Conservation (phyloP, 2,888 invertebrate genomes). For the Gnatocerus cornutus region DNA sequence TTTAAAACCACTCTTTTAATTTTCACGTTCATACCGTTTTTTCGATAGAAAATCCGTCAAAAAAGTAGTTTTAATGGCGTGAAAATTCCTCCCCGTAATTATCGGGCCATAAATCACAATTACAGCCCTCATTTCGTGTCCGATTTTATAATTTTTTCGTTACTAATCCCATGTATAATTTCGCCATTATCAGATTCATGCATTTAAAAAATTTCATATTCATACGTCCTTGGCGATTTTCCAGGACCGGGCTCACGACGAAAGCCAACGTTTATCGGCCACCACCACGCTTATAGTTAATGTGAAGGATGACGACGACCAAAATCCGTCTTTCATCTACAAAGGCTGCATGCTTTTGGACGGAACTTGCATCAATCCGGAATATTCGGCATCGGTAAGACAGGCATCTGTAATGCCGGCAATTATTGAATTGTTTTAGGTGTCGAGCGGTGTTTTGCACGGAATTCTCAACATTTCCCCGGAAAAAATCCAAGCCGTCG, state of each 20-base stretch:
- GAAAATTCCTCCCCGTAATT: too few species aligned
- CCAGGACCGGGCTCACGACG: slow-evolving; percentile 90
- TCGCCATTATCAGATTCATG: slow-evolving; percentile 13
- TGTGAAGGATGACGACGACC: slow-evolving; percentile 91
- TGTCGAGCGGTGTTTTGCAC: slow-evolving; percentile 86
- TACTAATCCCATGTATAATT: slow-evolving; percentile 1
- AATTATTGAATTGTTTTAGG: slow-evolving; percentile 70
- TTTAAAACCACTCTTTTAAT: too few species aligned
- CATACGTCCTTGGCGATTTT: slow-evolving; percentile 44
- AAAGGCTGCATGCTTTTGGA: slow-evolving; percentile 88
- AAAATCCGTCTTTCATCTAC: slow-evolving; percentile 93
- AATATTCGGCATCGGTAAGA: slow-evolving; percentile 87
- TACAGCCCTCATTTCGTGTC: background rate
- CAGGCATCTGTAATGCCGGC: slow-evolving; percentile 45
- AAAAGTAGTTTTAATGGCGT: background rate
- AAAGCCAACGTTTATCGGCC: slow-evolving; percentile 83
- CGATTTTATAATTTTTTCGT: slow-evolving; percentile 15
- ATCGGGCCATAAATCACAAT: slow-evolving; percentile 7
- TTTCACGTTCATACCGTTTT: too few species aligned
- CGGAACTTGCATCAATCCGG: slow-evolving; percentile 90
- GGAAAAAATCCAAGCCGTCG: slow-evolving; percentile 91
- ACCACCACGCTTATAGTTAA: slow-evolving; percentile 90
- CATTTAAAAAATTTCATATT: slow-evolving; percentile 15
- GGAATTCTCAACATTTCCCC: slow-evolving; percentile 89
- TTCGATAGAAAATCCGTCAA: too few species aligned